phyloP scores from a whole-genome alignment of 2,797 vertebrate species.

The Cyprinodon diabolis region DNA sequence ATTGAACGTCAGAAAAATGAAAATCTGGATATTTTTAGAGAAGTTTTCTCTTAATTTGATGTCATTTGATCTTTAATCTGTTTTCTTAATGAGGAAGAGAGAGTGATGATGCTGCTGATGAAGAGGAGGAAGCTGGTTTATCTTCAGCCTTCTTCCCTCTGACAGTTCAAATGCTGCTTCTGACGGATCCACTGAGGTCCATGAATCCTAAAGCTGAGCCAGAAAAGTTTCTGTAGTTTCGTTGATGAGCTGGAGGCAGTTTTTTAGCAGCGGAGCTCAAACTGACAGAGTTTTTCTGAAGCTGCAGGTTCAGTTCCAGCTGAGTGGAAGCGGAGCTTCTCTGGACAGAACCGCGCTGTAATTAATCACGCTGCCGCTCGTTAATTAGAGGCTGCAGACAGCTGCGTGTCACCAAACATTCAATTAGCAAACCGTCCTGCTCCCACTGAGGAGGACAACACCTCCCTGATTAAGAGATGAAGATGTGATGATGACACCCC shows the following conservation, averaged over 20 bases:
- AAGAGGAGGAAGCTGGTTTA: no score
- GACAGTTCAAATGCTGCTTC: not conserved
- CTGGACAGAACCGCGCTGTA: slow-evolving; percentile 43
- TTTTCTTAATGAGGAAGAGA: no score
- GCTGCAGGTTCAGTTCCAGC: slow-evolving; percentile 23
- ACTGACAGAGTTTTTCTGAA: not conserved
- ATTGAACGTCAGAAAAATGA: no score
- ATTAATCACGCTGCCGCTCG: slow-evolving; percentile 69
- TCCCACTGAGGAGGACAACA: slow-evolving; percentile 16
- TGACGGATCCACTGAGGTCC: no score
- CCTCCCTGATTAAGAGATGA: slow-evolving; percentile 33
- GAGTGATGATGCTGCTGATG: no score
- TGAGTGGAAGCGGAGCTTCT: slow-evolving; percentile 1
- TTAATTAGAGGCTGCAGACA: slow-evolving; percentile 69
- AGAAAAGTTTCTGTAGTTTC: not conserved
- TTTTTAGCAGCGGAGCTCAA: no score
- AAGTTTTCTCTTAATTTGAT: no score
- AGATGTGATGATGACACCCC: not conserved
- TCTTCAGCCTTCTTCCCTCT: no score
- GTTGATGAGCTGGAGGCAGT: no score
- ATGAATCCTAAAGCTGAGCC: not conserved
- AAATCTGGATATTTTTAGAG: no score
- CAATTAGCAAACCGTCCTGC: slow-evolving; percentile 65
- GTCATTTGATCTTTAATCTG: no score
- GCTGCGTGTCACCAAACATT: slow-evolving; percentile 16